Conservation (phyloP, 1,140 invertebrate genomes). For the Myzus persicae region DNA sequence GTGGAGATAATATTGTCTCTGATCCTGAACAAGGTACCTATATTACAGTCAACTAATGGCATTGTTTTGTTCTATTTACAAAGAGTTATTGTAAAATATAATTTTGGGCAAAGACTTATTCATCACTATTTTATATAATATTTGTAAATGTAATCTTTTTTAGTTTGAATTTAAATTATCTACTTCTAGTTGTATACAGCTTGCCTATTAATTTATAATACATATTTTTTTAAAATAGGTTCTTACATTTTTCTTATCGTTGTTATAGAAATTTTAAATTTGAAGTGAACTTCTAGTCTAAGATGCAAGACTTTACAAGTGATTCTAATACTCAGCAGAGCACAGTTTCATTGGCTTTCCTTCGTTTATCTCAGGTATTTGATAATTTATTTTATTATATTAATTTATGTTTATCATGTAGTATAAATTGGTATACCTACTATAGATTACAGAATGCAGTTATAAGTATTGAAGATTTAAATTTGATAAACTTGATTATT, state of each 20-base stretch:
- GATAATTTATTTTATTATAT: too few relatives aligned
- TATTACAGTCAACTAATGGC: not conserved
- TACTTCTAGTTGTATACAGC: not conserved
- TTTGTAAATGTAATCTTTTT: not conserved
- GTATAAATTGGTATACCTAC: not conserved
- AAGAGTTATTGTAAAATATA: not conserved
- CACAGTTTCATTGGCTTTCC: constrained; percentile 33
- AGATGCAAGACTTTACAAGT: constrained; percentile 56
- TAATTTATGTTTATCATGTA: not conserved
- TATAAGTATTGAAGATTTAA: not conserved
- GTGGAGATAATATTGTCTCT: not conserved
- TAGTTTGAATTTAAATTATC: not conserved
- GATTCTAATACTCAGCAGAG: constrained; percentile 24
- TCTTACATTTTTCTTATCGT: not conserved
- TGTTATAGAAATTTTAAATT: not conserved
- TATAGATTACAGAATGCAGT: not conserved
- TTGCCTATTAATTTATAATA: not conserved
- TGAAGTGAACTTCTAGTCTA: constrained; percentile 42
- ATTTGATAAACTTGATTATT: not conserved
- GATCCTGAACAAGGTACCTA: not conserved
- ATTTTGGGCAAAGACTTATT: not conserved
- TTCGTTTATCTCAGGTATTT: constrained; percentile 54
- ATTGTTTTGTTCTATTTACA: not conserved
- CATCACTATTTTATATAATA: too few relatives aligned
- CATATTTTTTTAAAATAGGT: not conserved